Evolutionary conservation across 1,140 invertebrate genomes (phyloP), one percentile per base, ranked within the genome.

Genomic region (Eupristina koningsbergeri): DNA sequence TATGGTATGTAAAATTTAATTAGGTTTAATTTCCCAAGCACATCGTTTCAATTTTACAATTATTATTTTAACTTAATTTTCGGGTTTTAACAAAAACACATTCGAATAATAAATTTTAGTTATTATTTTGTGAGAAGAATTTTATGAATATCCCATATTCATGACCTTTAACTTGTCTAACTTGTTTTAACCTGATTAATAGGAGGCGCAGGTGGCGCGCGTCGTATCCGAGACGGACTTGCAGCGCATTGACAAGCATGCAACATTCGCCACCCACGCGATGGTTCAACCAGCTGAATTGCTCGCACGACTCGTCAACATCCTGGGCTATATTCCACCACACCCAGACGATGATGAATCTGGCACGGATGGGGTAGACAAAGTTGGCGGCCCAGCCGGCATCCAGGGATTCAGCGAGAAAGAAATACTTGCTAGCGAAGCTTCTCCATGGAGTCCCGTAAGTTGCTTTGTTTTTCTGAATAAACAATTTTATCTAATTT

Each of bases 181-280:
- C 19, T 8, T 34, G 34, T 3, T 34, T 3, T 34, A n/a, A n/a
- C n/a, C n/a, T n/a, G n/a, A 45, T 45, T 7, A 45, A 5, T 45
- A 45, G 89, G 90, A 92, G 31, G 91, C 91, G 67, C 92, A 93
- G 84, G 91, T 95, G 63, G 91, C 93, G n/a, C 92, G 94, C 41
- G 94, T 95, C 41, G 94, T 95, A 79, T 96, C 96, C 8, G 96
- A 96, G 87, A 95, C 95, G 0, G 96, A 97, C 89, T 90, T 97
- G 26, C 93, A 95, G 86, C 93, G 94, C 39, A 96, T 97, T 81
- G 96, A 97, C 87, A 95, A 95, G 87, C 94, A 94, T 80, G 95
- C 95, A 81, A 97, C 96, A 0, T 97, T 97, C 88, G 94, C 93
- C 0, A 88, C 89, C 8, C 90, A 92, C 31, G 91, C 91, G 0